Percentiles rank a stretch among this genome's conserved stretches.
Conservation (phyloP, 92 coral and sea anemone genomes). For the Bergia sp. region DNA sequence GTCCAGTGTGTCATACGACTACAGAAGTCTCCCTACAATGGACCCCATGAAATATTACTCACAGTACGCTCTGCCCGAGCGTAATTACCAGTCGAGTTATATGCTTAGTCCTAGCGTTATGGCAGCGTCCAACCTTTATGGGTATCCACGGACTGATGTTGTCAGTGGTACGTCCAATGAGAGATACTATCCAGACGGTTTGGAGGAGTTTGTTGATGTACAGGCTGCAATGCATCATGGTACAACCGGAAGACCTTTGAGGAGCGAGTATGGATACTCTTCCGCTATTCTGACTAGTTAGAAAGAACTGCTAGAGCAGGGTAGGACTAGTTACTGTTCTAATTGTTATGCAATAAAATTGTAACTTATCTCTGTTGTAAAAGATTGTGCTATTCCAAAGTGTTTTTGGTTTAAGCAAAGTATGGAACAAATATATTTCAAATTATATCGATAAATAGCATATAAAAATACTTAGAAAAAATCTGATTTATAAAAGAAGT, state of each 20-base stretch:
- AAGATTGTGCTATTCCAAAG: neutral
- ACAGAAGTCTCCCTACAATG: conserved; percentile 77
- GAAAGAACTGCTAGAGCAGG: neutral
- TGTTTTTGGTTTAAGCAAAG: neutral
- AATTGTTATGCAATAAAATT: neutral
- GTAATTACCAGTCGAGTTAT: conserved; percentile 82
- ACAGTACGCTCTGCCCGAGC: conserved; percentile 83
- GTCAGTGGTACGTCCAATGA: conserved; percentile 73
- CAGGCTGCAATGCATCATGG: conserved; percentile 97
- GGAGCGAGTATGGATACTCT: conserved; percentile 73
- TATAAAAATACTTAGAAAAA: neutral
- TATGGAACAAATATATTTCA: neutral
- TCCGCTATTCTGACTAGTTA: conserved; percentile 86
- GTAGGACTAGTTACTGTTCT: neutral
- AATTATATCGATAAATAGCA: neutral
- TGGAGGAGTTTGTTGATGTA: conserved; percentile 91
- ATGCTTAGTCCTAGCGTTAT: conserved; percentile 79
- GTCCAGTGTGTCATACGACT: conserved; percentile 70
- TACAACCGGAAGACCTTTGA: conserved; percentile 69
- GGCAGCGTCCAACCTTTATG: conserved; percentile 66
- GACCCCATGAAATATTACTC: conserved; percentile 90
- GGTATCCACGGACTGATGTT: conserved; percentile 77
- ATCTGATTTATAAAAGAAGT: neutral
- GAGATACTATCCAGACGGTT: conserved; percentile 87
- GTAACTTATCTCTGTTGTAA: neutral